Conservation (phyloP, 2,888 invertebrate species). For the Julus scanicus region DNA sequence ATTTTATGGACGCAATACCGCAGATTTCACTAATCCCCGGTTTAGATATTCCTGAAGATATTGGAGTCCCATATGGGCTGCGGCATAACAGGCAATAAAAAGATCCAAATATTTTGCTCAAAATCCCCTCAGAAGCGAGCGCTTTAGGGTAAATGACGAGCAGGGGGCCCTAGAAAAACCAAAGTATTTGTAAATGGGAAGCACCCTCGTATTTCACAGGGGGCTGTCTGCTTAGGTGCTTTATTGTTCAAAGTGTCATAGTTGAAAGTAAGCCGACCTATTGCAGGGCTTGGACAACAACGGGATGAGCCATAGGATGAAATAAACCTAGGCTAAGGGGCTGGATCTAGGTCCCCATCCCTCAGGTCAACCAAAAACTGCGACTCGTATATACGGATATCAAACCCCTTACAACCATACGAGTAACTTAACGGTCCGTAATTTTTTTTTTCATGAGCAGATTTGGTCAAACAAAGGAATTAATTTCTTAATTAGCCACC, state of each 20-base stretch:
- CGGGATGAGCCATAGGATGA: constrained; percentile 47
- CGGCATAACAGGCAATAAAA: constrained; percentile 37
- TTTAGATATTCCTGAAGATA: background rate
- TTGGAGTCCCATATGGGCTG: constrained; percentile 30
- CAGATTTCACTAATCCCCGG: background rate
- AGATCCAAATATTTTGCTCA: background rate
- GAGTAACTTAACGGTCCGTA: background rate
- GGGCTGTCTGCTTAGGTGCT: constrained; percentile 44
- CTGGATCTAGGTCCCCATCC: background rate
- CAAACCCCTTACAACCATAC: background rate
- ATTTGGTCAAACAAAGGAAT: background rate
- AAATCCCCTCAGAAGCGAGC: constrained; percentile 29
- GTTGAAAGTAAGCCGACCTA: constrained; percentile 51
- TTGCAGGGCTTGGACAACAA: constrained; percentile 46
- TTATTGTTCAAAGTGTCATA: constrained; percentile 45
- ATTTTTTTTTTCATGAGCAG: background rate
- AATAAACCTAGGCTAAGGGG: constrained; percentile 28
- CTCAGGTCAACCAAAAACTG: background rate
- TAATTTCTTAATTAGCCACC: constrained; percentile 12
- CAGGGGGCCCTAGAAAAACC: constrained; percentile 8
- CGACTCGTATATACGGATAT: background rate
- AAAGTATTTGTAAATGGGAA: background rate
- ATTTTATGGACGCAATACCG: background rate
- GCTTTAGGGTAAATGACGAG: constrained; percentile 31
- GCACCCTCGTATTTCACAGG: constrained; percentile 38